These are phyloP conservation scores for Hippopotamyrus pictus DNA, from an alignment of 2,797 vertebrate genomes.

Conservation along the genomic window DNA sequence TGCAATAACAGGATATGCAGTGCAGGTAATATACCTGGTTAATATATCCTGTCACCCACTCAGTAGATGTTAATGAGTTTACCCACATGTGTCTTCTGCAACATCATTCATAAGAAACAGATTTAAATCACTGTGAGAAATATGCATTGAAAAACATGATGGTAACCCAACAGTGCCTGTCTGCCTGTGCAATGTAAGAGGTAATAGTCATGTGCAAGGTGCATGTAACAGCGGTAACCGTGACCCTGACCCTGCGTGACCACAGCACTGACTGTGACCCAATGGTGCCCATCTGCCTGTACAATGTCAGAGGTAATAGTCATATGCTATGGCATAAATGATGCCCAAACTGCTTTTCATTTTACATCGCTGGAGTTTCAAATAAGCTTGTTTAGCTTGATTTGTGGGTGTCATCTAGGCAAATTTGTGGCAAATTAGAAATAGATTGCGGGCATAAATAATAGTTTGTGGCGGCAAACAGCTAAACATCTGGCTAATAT, in stretches of 20 bases:
- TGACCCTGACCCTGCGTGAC: not conserved
- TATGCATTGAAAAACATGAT: not conserved
- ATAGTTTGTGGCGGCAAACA: not conserved
- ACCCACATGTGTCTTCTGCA: not conserved
- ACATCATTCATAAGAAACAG: not conserved
- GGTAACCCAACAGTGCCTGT: not conserved
- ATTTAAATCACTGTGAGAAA: not conserved
- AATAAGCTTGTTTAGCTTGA: not conserved
- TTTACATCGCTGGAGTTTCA: not conserved
- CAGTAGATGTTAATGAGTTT: constrained; percentile 1
- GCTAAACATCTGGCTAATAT: constrained; percentile 4
- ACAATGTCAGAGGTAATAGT: not conserved
- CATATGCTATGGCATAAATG: not conserved
- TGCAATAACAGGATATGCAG: not conserved
- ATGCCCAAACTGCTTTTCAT: not conserved
- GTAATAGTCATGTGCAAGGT: not conserved
- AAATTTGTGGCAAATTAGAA: constrained; percentile 8
- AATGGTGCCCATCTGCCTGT: not conserved
- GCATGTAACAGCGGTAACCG: not conserved
- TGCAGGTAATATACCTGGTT: constrained; percentile 2
- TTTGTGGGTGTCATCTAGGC: constrained; percentile 1
- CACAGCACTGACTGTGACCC: too few relatives aligned
- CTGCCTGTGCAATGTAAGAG: not conserved
- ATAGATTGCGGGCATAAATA: constrained; percentile 16
- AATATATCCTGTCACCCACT: not conserved